Evolutionary conservation across 1,140 invertebrate genomes (phyloP).

Genomic region (Antheraea mylitta): DNA sequence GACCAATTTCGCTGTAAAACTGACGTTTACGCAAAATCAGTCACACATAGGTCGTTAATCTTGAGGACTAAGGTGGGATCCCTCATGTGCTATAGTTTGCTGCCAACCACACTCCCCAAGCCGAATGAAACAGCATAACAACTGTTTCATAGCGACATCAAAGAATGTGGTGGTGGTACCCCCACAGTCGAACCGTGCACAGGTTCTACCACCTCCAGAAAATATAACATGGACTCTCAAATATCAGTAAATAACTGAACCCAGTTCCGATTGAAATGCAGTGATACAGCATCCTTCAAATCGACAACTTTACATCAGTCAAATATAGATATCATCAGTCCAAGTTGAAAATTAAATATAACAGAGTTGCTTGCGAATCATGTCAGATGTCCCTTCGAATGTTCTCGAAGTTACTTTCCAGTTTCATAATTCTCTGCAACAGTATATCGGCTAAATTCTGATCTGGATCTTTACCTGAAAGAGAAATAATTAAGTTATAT

Average conservation of each 20-base stretch:
- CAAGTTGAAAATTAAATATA: not conserved
- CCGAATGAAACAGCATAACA: too few species aligned
- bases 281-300: not conserved
- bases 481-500: not conserved
- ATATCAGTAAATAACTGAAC: not conserved
- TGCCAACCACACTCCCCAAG: too few species aligned
- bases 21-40: too few species aligned
- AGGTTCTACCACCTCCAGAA: not conserved
- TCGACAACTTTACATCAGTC: not conserved
- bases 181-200: not conserved
- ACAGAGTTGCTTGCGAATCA: not conserved
- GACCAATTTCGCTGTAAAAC: too few species aligned
- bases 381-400: conserved; percentile 18
- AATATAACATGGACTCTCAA: not conserved
- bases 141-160: not conserved
- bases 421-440: conserved; percentile 56
- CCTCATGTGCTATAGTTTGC: too few species aligned
- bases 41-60: too few species aligned
- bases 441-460: conserved; percentile 74
- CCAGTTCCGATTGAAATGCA: not conserved
- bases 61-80: too few species aligned
- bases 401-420: conserved; percentile 50
- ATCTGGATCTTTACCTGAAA: conserved; percentile 70
- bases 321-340: not conserved
- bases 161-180: not conserved